phyloP scores from a whole-genome alignment of 2,888 invertebrate species.

The Acanthoscelides obtectus region DNA sequence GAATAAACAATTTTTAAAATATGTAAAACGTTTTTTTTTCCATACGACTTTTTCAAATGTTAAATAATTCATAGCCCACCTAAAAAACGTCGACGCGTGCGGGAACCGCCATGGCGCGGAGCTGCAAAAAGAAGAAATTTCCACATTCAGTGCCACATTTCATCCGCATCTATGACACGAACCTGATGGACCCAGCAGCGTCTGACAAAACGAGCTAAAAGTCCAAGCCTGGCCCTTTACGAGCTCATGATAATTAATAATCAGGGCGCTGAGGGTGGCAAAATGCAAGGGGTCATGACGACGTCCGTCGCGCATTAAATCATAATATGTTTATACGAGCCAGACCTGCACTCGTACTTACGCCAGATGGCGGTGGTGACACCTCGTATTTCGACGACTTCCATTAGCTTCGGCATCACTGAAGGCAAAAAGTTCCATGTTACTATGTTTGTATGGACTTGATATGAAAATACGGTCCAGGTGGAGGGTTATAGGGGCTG shows the following conservation, averaged over 20 bases:
- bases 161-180: conserved; percentile 17
- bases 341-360: not conserved
- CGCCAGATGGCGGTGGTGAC: not conserved
- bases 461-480: not conserved
- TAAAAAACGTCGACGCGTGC: not conserved
- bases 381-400: not conserved
- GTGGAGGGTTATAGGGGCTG: too few species aligned
- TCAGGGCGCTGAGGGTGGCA: not conserved
- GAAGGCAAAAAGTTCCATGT: not conserved
- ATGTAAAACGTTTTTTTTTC: too few species aligned
- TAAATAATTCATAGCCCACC: too few species aligned
- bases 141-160: not conserved
- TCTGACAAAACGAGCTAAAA: conserved; percentile 43
- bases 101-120: not conserved
- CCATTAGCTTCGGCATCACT: not conserved
- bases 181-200: conserved; percentile 35
- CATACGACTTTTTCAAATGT: too few species aligned
- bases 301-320: conserved; percentile 37
- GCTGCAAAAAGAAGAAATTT: not conserved
- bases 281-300: conserved; percentile 22
- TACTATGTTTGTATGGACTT: not conserved
- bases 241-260: not conserved
- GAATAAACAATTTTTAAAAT: too few species aligned
- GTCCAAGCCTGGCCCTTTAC: conserved; percentile 22
- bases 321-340: conserved; percentile 43